A percentile compares a stretch with the other conserved stretches of the same genome.
Conservation (phyloP, 2,113 vertebrate genomes). For the Odobenus rosmarus region DNA sequence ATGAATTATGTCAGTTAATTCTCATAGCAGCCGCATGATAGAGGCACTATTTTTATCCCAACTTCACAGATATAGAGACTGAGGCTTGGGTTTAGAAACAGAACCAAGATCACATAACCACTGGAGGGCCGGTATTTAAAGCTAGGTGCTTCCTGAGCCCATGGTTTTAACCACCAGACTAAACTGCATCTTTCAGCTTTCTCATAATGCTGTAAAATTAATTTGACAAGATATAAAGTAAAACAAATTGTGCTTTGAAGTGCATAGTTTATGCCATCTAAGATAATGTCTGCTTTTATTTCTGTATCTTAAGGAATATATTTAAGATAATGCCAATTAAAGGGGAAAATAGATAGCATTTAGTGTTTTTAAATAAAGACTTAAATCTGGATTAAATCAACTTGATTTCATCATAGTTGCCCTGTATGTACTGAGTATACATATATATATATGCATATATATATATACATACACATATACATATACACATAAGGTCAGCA, state of each 20-base stretch:
- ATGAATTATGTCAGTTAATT: not conserved
- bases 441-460: too few relatives aligned
- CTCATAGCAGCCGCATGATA: not conserved
- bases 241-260: not conserved
- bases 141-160: not conserved
- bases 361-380: not conserved
- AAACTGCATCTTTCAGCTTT: slow-evolving; percentile 3
- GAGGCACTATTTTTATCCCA: not conserved
- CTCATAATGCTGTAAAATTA: not conserved
- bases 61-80: not conserved
- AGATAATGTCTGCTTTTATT: not conserved
- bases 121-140: not conserved
- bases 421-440: not conserved
- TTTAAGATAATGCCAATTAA: slow-evolving; percentile 1
- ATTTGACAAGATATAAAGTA: not conserved
- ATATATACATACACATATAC: too few relatives aligned
- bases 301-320: not conserved
- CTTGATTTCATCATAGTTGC: not conserved
- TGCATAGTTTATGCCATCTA: not conserved
- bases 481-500: not conserved
- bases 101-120: not conserved
- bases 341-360: not conserved
- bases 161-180: not conserved
- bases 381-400: not conserved
- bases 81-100: not conserved